Evolutionary conservation across 1,140 invertebrate genomes (phyloP), one percentile per base, ranked within the genome.

Genomic region (Drosophila funebris): DNA sequence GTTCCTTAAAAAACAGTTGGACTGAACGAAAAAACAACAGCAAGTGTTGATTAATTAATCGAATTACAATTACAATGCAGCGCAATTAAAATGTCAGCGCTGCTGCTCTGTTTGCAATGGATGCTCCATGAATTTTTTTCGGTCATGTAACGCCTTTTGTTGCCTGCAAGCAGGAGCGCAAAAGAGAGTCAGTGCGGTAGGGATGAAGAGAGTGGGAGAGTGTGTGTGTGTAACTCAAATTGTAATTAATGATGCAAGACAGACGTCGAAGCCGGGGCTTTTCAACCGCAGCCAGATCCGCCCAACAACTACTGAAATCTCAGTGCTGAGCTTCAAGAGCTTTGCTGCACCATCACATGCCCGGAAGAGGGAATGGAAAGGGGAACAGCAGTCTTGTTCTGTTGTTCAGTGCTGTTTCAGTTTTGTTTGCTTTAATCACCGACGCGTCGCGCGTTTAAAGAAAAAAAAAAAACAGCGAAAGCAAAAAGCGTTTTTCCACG

Each of bases 211-310:
- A 16, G 27, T 33, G 14, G 16, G 18, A 36, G 31, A 1, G 8
- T 36, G 63, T 67, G 70, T 78, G 67, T 78, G 58, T 61, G 71
- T 66, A 75, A 74, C 80, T 83, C 84, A 88, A 88, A 88, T 89
- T 88, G 83, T 88, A 88, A 88, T 88, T 88, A 88, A 88, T 88
- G 83, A 88, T 88, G 83, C 83, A 88, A 76, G 79, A 83, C 84
- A 88, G 78, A 67, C 70, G 71, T 62, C 50, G 48, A 41, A 71
- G 61, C 53, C 62, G 54, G 24, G 29, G 43, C 43, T 57, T 46
- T 62, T 52, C 48, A 62, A 64, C 68, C 60, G 60, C 68, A 71
- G 56, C 46, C 52, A 31, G 31, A 61, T 44, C 46, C 39, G 41
- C 24, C 61, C 44, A 31, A 36, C 16, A 36, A 33, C 31, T 44